Evolutionary conservation across 2,113 vertebrate genomes (phyloP).

Genomic region (Ahaetulla prasina): DNA sequence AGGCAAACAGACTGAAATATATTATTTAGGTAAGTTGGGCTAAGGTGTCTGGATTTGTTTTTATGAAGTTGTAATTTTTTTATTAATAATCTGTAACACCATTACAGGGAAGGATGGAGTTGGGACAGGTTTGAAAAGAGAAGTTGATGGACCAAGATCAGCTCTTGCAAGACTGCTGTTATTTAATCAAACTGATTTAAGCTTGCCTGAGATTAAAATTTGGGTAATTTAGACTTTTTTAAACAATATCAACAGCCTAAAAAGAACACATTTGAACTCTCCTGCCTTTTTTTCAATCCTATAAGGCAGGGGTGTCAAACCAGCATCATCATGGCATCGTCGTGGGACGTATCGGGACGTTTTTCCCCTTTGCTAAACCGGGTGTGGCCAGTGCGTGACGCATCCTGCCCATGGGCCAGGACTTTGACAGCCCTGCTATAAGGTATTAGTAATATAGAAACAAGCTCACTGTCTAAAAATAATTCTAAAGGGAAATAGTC

Average conservation of each 20-base stretch:
- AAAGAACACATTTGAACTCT: neutral
- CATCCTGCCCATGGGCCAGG: too few relatives aligned
- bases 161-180: neutral
- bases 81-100: neutral
- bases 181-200: neutral
- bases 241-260: neutral
- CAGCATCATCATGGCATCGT: rapidly evolving
- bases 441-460: neutral
- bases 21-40: neutral
- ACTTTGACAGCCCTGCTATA: neutral
- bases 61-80: neutral
- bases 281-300: neutral
- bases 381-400: too few relatives aligned
- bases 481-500: too few relatives aligned
- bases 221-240: neutral
- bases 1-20: neutral
- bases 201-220: neutral
- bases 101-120: too few relatives aligned
- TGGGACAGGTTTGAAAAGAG: neutral
- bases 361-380: too few relatives aligned
- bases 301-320: too few relatives aligned
- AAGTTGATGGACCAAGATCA: neutral
- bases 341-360: too few relatives aligned
- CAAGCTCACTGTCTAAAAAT: neutral
- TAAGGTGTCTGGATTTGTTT: neutral